Conservation (phyloP, 2,113 vertebrate genomes). For the Struthio camelus region DNA sequence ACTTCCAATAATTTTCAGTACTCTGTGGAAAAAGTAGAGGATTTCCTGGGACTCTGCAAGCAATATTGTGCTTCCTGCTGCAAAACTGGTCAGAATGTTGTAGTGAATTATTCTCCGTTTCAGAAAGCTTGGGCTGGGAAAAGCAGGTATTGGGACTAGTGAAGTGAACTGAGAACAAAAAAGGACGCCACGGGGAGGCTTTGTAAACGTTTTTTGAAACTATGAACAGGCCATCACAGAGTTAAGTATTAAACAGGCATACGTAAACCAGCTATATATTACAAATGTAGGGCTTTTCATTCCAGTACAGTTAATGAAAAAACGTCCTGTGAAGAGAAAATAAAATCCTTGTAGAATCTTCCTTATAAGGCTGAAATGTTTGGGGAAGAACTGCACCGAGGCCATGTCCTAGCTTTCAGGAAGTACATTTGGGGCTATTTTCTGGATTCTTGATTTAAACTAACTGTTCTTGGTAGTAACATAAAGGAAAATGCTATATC, state of each 20-base stretch:
- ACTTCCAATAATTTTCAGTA: neutral
- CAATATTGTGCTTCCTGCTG: neutral
- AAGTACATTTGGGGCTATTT: conserved; percentile 7
- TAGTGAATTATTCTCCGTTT: neutral
- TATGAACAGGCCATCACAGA: neutral
- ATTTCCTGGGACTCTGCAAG: rapidly evolving
- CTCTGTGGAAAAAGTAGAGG: neutral
- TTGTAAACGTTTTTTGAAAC: neutral
- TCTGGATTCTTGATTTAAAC: conserved; percentile 33
- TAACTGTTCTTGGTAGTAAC: conserved; percentile 38
- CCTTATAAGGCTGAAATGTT: neutral
- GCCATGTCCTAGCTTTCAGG: neutral
- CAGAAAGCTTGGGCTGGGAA: neutral
- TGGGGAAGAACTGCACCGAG: conserved; percentile 24
- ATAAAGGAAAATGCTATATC: conserved; percentile 8
- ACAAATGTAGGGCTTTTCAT: neutral
- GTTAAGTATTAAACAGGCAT: neutral
- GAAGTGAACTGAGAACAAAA: neutral
- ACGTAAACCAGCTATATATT: neutral
- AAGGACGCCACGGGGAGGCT: neutral
- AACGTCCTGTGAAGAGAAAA: neutral
- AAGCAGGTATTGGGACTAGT: neutral
- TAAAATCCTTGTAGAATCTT: conserved; percentile 1
- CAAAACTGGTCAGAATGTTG: neutral
- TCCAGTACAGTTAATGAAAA: neutral